phyloP scores from a whole-genome alignment of 2,888 invertebrate species.

The Polietes domitor region DNA sequence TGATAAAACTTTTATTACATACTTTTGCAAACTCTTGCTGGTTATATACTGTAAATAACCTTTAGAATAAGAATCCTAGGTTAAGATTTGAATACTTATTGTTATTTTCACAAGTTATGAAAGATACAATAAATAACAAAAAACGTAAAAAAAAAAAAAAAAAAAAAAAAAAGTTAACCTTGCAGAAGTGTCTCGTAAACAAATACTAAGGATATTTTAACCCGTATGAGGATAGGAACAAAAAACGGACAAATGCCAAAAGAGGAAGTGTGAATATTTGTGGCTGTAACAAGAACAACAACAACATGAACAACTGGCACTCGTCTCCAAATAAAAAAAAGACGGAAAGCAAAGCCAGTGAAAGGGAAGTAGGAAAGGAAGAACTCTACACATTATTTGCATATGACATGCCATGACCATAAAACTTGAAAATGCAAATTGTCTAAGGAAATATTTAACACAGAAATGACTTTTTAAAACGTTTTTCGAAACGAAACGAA shows the following conservation, averaged over 20 bases:
- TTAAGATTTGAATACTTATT: too few species aligned
- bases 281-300: neutral
- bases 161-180: too few species aligned
- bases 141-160: too few species aligned
- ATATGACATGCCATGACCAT: constrained; percentile 61
- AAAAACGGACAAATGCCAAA: neutral
- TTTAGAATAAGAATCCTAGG: too few species aligned
- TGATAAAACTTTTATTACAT: too few species aligned
- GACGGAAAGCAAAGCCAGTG: neutral
- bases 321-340: neutral
- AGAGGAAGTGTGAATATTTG: constrained; percentile 4
- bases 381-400: constrained; percentile 50
- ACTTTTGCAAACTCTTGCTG: too few species aligned
- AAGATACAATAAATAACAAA: too few species aligned
- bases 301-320: neutral
- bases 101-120: too few species aligned
- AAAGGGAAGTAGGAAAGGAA: constrained; percentile 8
- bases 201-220: neutral
- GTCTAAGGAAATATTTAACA: constrained; percentile 61
- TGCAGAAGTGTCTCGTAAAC: neutral
- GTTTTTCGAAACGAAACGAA: constrained; percentile 17
- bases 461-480: constrained; percentile 40
- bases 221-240: neutral
- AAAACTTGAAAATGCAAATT: constrained; percentile 63
- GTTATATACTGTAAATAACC: too few species aligned